Evolutionary conservation across 2,888 invertebrate species (phyloP).

Genomic region (Drosophila nr. perissopoda): DNA sequence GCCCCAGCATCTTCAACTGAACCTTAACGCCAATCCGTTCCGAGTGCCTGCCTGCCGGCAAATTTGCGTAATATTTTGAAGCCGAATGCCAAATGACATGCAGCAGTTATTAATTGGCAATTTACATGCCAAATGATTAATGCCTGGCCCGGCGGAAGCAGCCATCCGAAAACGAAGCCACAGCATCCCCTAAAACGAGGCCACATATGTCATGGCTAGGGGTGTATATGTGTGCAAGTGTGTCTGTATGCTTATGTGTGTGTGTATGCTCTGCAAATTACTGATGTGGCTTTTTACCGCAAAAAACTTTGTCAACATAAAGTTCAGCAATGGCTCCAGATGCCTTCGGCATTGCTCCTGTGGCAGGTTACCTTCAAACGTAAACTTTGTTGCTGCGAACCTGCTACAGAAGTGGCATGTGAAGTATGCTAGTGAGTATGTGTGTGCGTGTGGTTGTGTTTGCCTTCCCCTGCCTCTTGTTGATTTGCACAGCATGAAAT

Average conservation of each 20-base stretch:
- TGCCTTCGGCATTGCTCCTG: constrained; percentile 50
- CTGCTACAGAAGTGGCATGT: constrained; percentile 22
- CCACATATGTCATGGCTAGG: constrained; percentile 66
- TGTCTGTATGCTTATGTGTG: constrained; percentile 31
- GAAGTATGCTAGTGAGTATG: constrained; percentile 20
- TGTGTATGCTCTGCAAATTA: constrained; percentile 71
- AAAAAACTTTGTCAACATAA: constrained; percentile 81
- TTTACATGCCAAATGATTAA: constrained; percentile 81
- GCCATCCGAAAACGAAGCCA: constrained; percentile 68
- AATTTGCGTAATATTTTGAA: constrained; percentile 70
- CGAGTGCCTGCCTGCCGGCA: constrained; percentile 8
- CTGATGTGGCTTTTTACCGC: constrained; percentile 80
- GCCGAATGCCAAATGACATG: constrained; percentile 75
- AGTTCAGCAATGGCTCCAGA: constrained; percentile 59
- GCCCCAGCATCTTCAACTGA: constrained; percentile 21
- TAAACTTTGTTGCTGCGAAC: constrained; percentile 52
- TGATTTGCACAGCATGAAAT: constrained; percentile 81
- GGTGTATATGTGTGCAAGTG: constrained; percentile 23
- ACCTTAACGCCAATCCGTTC: constrained; percentile 19
- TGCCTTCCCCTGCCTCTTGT: constrained; percentile 40
- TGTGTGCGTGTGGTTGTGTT: constrained; percentile 19
- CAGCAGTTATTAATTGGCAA: constrained; percentile 82
- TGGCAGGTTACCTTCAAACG: constrained; percentile 61
- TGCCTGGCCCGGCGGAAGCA: constrained; percentile 69
- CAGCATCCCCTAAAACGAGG: constrained; percentile 60